Conservation (phyloP, 2,797 vertebrate genomes). For the Hafferia zeledoni region DNA sequence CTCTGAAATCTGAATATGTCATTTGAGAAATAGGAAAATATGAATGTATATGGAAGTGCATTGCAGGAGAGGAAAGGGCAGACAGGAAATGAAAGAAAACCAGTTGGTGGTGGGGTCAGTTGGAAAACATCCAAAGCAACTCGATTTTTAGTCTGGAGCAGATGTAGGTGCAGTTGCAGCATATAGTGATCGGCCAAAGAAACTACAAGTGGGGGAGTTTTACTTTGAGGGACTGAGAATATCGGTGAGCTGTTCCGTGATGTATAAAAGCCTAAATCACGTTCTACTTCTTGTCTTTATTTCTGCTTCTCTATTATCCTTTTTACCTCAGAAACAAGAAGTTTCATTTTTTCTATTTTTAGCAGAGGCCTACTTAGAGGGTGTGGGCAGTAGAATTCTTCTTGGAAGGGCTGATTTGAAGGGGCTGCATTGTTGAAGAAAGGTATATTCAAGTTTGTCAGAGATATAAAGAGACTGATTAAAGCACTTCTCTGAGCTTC, state of each 20-base stretch:
- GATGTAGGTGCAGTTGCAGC: not conserved
- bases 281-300: not conserved
- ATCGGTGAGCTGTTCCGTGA: not conserved
- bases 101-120: not conserved
- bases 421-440: not conserved
- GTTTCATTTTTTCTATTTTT: not conserved
- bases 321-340: not conserved
- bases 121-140: not conserved
- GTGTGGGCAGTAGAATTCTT: constrained; percentile 10
- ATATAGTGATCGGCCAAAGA: fast-evolving
- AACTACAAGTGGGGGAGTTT: not conserved
- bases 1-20: not conserved
- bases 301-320: not conserved
- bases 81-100: not conserved
- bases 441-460: not conserved
- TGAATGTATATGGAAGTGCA: not conserved
- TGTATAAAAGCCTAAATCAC: not conserved
- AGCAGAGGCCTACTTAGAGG: not conserved
- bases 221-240: not conserved
- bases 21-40: not conserved
- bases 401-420: constrained; percentile 23
- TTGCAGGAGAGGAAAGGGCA: not conserved
- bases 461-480: not conserved
- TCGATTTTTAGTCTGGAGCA: not conserved
- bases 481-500: not conserved